Conservation (phyloP, 2,113 vertebrate genomes). For the Oryzias javanicus region DNA sequence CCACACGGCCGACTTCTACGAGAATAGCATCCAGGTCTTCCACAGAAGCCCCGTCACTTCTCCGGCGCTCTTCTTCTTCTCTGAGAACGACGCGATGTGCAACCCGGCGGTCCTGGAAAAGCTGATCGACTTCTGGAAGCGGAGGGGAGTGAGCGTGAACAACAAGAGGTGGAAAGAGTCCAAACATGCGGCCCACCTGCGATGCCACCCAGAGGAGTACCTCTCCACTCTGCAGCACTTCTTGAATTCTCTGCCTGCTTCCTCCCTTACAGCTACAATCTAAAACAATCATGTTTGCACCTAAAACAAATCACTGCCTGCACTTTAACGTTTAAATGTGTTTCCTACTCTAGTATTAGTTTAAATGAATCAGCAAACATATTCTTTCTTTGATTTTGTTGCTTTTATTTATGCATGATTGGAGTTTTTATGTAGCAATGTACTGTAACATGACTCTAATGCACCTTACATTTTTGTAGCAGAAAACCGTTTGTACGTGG, state of each 20-base stretch:
- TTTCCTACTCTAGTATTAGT: not conserved
- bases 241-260: conserved; percentile 34
- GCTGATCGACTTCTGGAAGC: conserved; percentile 48
- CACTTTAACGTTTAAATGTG: not conserved
- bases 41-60: conserved; percentile 23
- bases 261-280: not conserved
- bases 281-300: not conserved
- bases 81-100: conserved; percentile 61
- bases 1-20: conserved; percentile 47
- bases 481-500: too few species aligned
- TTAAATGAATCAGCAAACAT: not conserved
- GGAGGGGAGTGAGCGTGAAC: conserved; percentile 40
- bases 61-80: conserved; percentile 65
- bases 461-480: too few species aligned
- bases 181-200: conserved; percentile 51
- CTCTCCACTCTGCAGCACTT: conserved; percentile 33
- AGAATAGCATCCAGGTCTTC: conserved; percentile 36
- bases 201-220: conserved; percentile 62
- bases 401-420: not conserved
- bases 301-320: not conserved
- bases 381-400: not conserved
- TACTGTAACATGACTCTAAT: too few species aligned
- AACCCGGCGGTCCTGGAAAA: conserved; percentile 15
- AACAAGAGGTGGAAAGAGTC: conserved; percentile 64
- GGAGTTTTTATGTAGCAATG: too few species aligned